phyloP scores from a whole-genome alignment of 2,888 invertebrate genomes.

The Fissipunctia ypsillon region DNA sequence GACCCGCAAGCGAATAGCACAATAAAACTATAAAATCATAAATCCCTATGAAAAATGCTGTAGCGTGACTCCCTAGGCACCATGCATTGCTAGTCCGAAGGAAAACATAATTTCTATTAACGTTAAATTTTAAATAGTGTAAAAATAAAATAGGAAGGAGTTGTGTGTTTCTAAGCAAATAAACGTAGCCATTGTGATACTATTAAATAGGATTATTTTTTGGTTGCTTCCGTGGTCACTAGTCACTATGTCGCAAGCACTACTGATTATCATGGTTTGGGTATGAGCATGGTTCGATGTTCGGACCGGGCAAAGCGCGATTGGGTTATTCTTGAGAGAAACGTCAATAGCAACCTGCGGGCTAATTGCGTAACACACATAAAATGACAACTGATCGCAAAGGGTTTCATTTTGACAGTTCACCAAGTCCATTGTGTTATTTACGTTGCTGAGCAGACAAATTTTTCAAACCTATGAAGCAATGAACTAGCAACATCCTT shows the following conservation, averaged over 20 bases:
- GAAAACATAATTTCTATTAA: conserved; percentile 30
- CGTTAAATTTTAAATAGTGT: conserved; percentile 11
- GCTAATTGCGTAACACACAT: too few species aligned
- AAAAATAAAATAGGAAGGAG: neutral
- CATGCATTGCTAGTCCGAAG: conserved; percentile 38
- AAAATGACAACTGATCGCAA: too few species aligned
- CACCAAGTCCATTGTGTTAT: too few species aligned
- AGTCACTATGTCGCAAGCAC: neutral
- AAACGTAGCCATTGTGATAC: neutral
- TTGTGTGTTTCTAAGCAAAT: neutral
- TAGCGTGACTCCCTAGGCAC: conserved; percentile 75
- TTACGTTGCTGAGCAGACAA: too few species aligned
- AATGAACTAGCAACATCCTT: too few species aligned
- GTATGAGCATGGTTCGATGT: neutral
- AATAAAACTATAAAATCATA: conserved; percentile 82
- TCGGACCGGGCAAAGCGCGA: neutral
- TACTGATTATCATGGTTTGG: neutral
- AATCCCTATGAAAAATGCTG: conserved; percentile 75
- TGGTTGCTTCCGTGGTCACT: neutral
- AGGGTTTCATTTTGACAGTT: too few species aligned
- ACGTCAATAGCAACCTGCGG: neutral
- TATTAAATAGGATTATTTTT: too few species aligned
- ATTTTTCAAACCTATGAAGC: too few species aligned
- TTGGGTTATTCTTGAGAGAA: neutral
- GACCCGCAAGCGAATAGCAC: conserved; percentile 72